Evolutionary conservation across 1,140 invertebrate species (phyloP).

Genomic region (Drosophila nikananu): DNA sequence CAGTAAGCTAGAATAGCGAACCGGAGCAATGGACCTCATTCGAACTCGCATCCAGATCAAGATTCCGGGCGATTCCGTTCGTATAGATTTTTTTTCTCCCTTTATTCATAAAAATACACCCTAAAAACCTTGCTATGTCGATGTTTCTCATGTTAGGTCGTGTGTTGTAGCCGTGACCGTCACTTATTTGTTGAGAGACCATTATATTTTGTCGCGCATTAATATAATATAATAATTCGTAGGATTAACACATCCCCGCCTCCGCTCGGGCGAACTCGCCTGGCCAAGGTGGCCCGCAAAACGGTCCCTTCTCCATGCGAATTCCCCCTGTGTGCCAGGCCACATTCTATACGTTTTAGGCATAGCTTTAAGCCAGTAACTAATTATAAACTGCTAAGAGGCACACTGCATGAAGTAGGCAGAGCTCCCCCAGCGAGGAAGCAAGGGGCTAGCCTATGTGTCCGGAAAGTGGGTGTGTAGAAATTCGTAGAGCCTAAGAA

Average conservation of each 20-base stretch:
- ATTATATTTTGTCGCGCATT: constrained; percentile 7
- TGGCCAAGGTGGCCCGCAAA: neutral
- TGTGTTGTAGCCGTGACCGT: constrained; percentile 6
- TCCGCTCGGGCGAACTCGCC: constrained; percentile 16
- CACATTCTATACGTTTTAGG: constrained; percentile 13
- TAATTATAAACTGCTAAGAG: neutral
- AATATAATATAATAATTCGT: constrained; percentile 9
- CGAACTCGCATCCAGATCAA: neutral
- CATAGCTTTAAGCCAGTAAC: constrained; percentile 15
- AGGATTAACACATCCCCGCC: constrained; percentile 17
- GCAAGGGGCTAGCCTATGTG: neutral
- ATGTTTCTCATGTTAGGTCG: constrained; percentile 2
- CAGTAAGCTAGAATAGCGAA: constrained; percentile 23
- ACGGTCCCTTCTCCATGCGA: constrained; percentile 17
- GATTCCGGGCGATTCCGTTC: neutral
- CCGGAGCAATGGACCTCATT: neutral
- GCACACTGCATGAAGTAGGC: neutral
- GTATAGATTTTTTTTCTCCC: neutral
- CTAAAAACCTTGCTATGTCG: neutral
- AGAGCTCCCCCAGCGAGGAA: neutral
- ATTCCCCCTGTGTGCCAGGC: constrained; percentile 1
- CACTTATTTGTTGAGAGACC: neutral
- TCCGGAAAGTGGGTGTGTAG: constrained; percentile 6
- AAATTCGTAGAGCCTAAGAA: constrained; percentile 27
- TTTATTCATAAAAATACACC: neutral